Conservation (phyloP, 1,140 invertebrate genomes). For the Heliconius nattereri region DNA sequence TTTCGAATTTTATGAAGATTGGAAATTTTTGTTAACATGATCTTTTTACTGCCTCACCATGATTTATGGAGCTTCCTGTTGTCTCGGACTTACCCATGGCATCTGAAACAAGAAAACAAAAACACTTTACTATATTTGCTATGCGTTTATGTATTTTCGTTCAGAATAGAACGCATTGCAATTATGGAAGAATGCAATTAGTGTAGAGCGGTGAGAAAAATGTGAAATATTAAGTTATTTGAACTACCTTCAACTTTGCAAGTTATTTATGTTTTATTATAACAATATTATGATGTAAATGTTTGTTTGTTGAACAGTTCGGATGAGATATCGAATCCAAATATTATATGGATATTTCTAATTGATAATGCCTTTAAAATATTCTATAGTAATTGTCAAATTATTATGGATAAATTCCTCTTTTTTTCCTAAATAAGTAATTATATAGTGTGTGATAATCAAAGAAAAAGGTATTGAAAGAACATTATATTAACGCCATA, state of each 20-base stretch:
- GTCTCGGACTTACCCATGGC: constrained; percentile 82
- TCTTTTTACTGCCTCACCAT: constrained; percentile 59
- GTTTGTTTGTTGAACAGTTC: not conserved
- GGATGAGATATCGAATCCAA: not conserved
- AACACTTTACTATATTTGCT: not conserved
- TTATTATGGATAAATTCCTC: no score
- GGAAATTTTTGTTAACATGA: constrained; percentile 75
- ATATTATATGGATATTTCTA: not conserved
- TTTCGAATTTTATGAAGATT: constrained; percentile 79
- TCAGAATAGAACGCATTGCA: constrained; percentile 3
- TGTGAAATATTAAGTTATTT: constrained; percentile 13
- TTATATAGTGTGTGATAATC: not conserved
- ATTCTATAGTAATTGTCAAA: no score
- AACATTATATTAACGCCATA: not conserved
- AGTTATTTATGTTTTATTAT: not conserved
- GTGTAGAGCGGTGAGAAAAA: not conserved
- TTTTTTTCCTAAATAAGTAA: not conserved
- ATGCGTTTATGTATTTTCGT: constrained; percentile 1
- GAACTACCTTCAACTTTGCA: constrained; percentile 5
- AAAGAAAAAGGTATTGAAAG: no score
- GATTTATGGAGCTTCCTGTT: constrained; percentile 69
- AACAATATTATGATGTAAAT: not conserved
- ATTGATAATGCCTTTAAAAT: not conserved
- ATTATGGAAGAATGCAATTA: constrained; percentile 9
- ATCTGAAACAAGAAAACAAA: constrained; percentile 81